Evolutionary conservation across 2,888 invertebrate genomes (phyloP), one percentile per base, ranked within the genome.

Genomic region (Tricholauxania praeusta): DNA sequence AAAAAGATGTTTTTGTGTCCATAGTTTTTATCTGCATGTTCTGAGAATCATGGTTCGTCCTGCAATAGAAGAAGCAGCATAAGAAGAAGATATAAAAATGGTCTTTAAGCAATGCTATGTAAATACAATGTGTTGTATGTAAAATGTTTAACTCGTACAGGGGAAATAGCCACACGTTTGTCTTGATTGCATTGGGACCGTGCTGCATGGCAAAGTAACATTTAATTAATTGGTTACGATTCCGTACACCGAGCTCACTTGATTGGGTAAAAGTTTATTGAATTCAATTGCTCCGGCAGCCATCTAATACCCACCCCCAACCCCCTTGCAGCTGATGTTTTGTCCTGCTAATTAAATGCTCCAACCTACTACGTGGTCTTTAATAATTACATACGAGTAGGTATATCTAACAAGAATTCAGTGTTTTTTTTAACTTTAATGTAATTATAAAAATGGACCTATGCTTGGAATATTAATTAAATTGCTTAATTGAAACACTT

Each of bases 1-100:
- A 82, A 78, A 79, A 74, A 73, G 77, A 79, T 75, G 80, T 80
- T 80, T 82, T 81, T 77, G 79, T 79, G 78, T 82, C 79, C 85
- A 85, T 85, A 78, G 76, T 79, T 82, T 84, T 83, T 83, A 84
- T 83, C 83, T 83, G 81, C 82, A 83, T 84, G 82, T 84, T 84
- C 83, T 82, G 80, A 83, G 81, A 83, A 84, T 85, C 86, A 85
- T 86, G 83, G 80, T 82, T 83, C 80, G 74, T 78, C 77, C 82
- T 82, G 76, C 17, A 82, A 55, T 52, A 73, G 19, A 77, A 74
- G 70, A 71, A 70, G 28, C 39, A 76, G 71, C 62, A 74, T 63
- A 75, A 55, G n/a, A 66, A 19, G 32, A 55, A 17, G 55, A n/a
- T 15, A 76, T 68, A 55, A 73, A 71, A 75, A 64, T 32, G 12